These are phyloP conservation scores for Nerophis ophidion DNA, from an alignment of 2,113 vertebrate species.

Conservation along the genomic window DNA sequence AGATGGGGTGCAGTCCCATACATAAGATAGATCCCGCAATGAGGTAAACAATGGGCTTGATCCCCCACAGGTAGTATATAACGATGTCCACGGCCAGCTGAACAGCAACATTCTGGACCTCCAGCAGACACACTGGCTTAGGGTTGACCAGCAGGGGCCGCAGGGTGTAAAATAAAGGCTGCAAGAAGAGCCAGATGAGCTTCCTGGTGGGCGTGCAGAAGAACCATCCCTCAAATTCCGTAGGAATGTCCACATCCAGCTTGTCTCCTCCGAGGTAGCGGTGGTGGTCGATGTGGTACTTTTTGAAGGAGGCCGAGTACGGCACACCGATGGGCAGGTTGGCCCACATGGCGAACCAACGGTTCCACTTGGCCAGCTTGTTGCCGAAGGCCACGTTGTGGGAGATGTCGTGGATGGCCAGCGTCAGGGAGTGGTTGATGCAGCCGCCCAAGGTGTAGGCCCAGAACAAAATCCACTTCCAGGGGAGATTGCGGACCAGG, in stretches of 20 bases:
- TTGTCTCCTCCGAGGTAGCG: slow-evolving; percentile 87
- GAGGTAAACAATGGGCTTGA: slow-evolving; percentile 86
- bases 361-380: slow-evolving; percentile 77
- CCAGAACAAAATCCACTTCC: slow-evolving; percentile 97
- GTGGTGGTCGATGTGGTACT: slow-evolving; percentile 97
- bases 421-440: slow-evolving; percentile 89
- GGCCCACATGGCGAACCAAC: slow-evolving; percentile 93
- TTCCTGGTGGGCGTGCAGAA: slow-evolving; percentile 88
- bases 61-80: slow-evolving; percentile 81
- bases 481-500: slow-evolving; percentile 78
- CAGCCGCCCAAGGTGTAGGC: slow-evolving; percentile 91
- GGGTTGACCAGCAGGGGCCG: slow-evolving; percentile 87
- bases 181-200: slow-evolving; percentile 85
- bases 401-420: slow-evolving; percentile 97
- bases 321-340: slow-evolving; percentile 91
- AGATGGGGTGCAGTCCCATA: slow-evolving; percentile 93
- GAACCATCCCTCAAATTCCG: slow-evolving; percentile 89
- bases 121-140: slow-evolving; percentile 81
- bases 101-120: slow-evolving; percentile 77
- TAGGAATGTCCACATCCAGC: slow-evolving; percentile 91
- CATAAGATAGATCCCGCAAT: slow-evolving; percentile 84
- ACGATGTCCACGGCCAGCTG: slow-evolving; percentile 77
- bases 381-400: slow-evolving; percentile 95
- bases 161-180: slow-evolving; percentile 86
- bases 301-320: slow-evolving; percentile 94